Conservation (phyloP, 2,113 vertebrate genomes). For the Siniperca knerii region DNA sequence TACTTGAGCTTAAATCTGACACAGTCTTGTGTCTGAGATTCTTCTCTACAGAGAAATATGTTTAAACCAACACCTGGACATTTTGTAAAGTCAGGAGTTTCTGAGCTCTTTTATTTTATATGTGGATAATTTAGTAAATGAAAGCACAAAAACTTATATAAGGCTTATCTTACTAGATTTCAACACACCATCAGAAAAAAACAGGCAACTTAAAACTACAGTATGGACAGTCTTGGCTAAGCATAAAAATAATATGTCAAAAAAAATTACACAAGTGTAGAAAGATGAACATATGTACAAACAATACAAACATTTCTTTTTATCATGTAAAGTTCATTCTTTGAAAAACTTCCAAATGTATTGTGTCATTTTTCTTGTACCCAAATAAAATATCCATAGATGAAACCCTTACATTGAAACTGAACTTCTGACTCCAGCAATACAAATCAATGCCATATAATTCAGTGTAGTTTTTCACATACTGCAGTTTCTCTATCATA, state of each 20-base stretch:
- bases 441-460: neutral
- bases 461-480: neutral
- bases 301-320: conserved; percentile 22
- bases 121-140: neutral
- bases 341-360: neutral
- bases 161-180: neutral
- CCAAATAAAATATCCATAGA: neutral
- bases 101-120: neutral
- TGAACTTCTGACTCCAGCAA: neutral
- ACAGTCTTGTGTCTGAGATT: conserved; percentile 14
- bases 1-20: conserved; percentile 24
- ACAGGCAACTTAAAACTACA: neutral
- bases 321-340: neutral
- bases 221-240: neutral
- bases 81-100: conserved; percentile 12
- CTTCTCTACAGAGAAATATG: neutral
- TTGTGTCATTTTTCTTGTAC: neutral
- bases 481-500: neutral
- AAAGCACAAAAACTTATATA: neutral
- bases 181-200: neutral
- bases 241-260: neutral
- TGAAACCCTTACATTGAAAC: neutral
- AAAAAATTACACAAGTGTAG: neutral
- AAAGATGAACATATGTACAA: neutral
- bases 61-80: conserved; percentile 18